Evolutionary conservation across 2,888 invertebrate species (phyloP), one percentile per base, ranked within the genome.

Genomic region (Drosophila tanythrix): DNA sequence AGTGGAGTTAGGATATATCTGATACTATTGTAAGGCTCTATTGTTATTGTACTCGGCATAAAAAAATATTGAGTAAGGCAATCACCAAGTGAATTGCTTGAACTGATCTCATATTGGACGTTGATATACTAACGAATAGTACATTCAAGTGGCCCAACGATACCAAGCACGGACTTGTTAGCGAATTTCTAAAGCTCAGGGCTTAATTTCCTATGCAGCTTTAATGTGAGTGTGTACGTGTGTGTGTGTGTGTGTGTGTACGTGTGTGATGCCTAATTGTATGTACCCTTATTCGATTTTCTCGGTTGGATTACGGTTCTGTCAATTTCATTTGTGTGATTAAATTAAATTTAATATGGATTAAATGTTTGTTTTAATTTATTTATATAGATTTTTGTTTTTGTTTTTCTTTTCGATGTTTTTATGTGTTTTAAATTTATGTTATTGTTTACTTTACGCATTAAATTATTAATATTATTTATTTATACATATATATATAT

Each of bases 401-500:
- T 56, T 18, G 46, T 25, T 67, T 63, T 60, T 60, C 66, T 68
- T 38, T 73, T 82, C 71, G 70, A 76, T 85, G 72, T 62, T 77
- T 73, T 77, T 66, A 64, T 65, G 50, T 81, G 38, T 58, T 61
- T 72, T 72, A 43, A 63, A 55, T 67, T 68, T 57, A 62, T 48
- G 69, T 70, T 60, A 66, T 76, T 76, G 55, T 67, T 78, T 70
- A 63, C 25, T 61, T 76, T 76, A 73, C 62, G 66, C 60, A 72
- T 65, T 79, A 75, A 74, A 76, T 79, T 73, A 79, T 71, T 70
- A 72, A 79, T 71, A 67, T 74, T 74, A 69, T 66, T 70, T 73
- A 61, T 62, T 70, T 64, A 65, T 63, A 60, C 55, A 67, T 58
- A 61, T 53, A 52, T 43, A 56, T 73, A 57, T 52, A 50, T 72